A percentile compares a stretch with the other conserved stretches of the same genome.
Evolutionary conservation across 1,140 invertebrate species (phyloP).

Genomic region (Ctenoplectra terminalis): DNA sequence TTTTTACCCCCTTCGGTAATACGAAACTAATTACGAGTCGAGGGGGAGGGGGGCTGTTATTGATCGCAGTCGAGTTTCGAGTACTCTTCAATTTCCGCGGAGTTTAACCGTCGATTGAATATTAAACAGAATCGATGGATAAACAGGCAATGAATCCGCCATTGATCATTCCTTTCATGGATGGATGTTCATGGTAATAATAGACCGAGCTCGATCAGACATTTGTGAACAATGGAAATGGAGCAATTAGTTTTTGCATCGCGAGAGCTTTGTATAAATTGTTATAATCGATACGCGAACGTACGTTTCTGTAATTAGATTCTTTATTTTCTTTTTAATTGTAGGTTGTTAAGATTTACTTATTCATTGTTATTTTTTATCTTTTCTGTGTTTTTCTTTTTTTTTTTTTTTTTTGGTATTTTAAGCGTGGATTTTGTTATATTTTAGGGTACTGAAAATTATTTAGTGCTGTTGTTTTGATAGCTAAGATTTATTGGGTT

Average conservation of each 20-base stretch:
- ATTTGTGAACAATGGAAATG: not conserved
- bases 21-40: slow-evolving; percentile 29
- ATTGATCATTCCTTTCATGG: not conserved
- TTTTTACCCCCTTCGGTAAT: slow-evolving; percentile 9
- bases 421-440: too few species aligned
- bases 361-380: too few species aligned
- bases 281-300: not conserved
- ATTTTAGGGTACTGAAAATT: too few species aligned
- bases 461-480: too few species aligned
- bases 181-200: not conserved
- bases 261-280: not conserved
- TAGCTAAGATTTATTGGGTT: too few species aligned
- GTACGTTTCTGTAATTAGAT: too few species aligned
- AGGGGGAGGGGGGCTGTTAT: not conserved
- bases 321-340: not conserved
- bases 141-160: not conserved
- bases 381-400: too few species aligned
- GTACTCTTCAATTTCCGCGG: not conserved
- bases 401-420: too few species aligned
- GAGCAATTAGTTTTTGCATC: not conserved
- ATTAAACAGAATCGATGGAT: slow-evolving; percentile 16
- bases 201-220: not conserved
- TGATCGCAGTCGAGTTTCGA: slow-evolving; percentile 6
- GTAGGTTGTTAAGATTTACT: too few species aligned
- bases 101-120: slow-evolving; percentile 17